Evolutionary conservation across 53 echinoderm and acorn worm genomes (phyloP).

Genomic region (Echinometra lucunter): DNA sequence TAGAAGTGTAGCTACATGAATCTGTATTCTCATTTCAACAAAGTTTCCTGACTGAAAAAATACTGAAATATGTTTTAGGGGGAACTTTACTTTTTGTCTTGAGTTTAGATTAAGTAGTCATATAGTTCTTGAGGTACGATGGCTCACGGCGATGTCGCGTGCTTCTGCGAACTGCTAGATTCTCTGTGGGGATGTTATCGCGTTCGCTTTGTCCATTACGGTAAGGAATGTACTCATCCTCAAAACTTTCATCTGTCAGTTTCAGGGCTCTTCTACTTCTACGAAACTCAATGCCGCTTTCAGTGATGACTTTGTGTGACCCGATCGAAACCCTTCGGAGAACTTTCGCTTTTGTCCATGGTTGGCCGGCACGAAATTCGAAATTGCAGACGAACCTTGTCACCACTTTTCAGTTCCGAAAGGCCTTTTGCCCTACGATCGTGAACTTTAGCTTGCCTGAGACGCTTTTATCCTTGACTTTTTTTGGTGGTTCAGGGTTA

Average conservation of each 20-base stretch:
- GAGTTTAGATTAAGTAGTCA: too few relatives aligned
- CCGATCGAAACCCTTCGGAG: constrained; percentile 54
- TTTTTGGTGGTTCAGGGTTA: constrained; percentile 66
- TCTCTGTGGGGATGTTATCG: neutral
- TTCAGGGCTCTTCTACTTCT: constrained; percentile 60
- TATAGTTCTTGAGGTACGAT: constrained; percentile 55
- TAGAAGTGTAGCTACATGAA: too few relatives aligned
- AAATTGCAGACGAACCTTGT: constrained; percentile 30
- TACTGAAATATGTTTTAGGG: too few relatives aligned
- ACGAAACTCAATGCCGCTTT: constrained; percentile 69
- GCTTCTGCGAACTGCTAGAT: constrained; percentile 33
- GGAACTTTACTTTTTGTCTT: too few relatives aligned
- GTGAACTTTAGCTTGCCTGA: constrained; percentile 68
- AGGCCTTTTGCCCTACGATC: constrained; percentile 67
- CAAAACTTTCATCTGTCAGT: constrained; percentile 17
- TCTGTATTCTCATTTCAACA: too few relatives aligned
- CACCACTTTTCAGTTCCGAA: constrained; percentile 13
- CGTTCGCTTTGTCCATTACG: neutral
- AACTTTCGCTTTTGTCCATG: constrained; percentile 61
- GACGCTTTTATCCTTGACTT: constrained; percentile 47
- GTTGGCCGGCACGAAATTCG: neutral
- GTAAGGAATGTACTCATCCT: neutral
- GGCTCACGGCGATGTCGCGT: constrained; percentile 40
- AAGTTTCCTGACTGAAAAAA: too few relatives aligned
- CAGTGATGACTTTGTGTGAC: constrained; percentile 73